Evolutionary conservation across 2,797 vertebrate species (phyloP).

Genomic region (Clangula hyemalis): DNA sequence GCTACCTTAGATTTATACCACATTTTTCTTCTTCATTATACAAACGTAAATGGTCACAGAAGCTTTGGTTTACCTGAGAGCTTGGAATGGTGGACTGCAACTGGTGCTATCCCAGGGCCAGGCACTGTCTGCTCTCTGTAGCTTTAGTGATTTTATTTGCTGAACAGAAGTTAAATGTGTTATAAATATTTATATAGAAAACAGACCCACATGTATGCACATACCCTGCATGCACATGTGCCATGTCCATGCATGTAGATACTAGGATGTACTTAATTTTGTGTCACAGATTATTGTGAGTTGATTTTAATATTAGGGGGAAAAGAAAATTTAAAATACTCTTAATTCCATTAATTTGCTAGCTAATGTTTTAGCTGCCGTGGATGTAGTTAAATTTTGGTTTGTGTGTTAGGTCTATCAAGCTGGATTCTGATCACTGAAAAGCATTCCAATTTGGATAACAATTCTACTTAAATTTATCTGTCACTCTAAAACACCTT

Average conservation of each 20-base stretch:
- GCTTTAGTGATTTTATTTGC: constrained; percentile 16
- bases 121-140: not conserved
- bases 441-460: constrained; percentile 61
- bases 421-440: constrained; percentile 41
- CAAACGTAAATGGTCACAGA: not conserved
- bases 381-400: constrained; percentile 24
- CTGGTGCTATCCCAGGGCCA: not conserved
- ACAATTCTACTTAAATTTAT: constrained; percentile 21
- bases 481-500: not conserved
- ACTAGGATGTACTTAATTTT: constrained; percentile 39
- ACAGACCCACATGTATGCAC: constrained; percentile 6
- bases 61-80: not conserved
- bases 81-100: not conserved
- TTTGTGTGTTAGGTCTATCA: constrained; percentile 53
- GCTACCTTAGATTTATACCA: constrained; percentile 57
- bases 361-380: constrained; percentile 45
- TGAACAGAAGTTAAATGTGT: constrained; percentile 58
- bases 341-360: constrained; percentile 61
- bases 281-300: constrained; percentile 15
- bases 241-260: constrained; percentile 7
- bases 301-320: constrained; percentile 47
- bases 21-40: not conserved
- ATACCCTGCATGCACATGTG: constrained; percentile 12
- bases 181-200: constrained; percentile 55
- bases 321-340: not conserved